A percentile compares a stretch with the other conserved stretches of the same genome.
Conservation (phyloP, 1,140 invertebrate species). For the Streblospio benedicti region DNA sequence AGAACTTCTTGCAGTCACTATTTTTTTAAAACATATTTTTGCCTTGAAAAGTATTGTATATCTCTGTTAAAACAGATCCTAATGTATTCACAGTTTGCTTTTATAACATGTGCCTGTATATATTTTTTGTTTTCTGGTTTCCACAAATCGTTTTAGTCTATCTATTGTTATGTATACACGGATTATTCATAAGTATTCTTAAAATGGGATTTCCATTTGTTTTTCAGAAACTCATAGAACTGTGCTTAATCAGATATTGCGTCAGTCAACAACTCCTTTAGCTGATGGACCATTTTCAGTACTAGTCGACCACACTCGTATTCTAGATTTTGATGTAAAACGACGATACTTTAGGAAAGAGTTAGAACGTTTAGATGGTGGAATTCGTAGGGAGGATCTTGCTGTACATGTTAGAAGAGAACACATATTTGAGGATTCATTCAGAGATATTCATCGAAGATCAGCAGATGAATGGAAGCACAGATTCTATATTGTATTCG, state of each 20-base stretch:
- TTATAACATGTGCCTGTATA: no score
- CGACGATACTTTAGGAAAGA: conserved; percentile 81
- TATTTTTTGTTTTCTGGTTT: no score
- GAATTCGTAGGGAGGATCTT: conserved; percentile 69
- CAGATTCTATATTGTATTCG: conserved; percentile 88
- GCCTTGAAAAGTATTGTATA: no score
- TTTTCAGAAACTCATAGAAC: conserved; percentile 74
- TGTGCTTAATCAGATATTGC: conserved; percentile 83
- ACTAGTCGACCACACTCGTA: conserved; percentile 77
- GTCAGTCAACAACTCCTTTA: conserved; percentile 74
- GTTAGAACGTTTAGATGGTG: conserved; percentile 60
- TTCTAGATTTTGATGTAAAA: conserved; percentile 88
- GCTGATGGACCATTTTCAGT: conserved; percentile 81
- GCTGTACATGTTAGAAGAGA: conserved; percentile 79
- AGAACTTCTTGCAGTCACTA: no score
- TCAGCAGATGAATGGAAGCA: conserved; percentile 87
- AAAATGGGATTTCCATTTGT: no score
- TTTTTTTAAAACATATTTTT: no score
- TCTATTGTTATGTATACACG: no score
- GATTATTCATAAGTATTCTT: no score
- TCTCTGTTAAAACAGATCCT: no score
- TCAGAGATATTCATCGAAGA: conserved; percentile 74
- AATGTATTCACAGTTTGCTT: no score
- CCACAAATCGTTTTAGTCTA: no score
- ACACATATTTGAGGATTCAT: conserved; percentile 86